Conservation (phyloP, 2,888 invertebrate genomes). For the Tiliacea citrago region DNA sequence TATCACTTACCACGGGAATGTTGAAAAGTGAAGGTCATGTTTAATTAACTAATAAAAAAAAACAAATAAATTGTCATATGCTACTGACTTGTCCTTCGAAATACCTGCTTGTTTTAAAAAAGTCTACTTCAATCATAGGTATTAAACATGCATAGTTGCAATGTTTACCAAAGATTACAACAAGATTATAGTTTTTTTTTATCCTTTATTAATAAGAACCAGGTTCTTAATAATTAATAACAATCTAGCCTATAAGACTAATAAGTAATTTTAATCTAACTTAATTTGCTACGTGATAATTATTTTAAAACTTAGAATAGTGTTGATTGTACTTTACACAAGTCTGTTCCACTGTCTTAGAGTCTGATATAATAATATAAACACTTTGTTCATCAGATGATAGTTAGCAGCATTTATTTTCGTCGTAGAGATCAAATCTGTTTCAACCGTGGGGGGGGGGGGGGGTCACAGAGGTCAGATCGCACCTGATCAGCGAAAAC, state of each 20-base stretch:
- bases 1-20: conserved; percentile 23
- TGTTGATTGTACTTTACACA: too few species aligned
- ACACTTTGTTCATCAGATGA: too few species aligned
- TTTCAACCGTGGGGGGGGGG: too few species aligned
- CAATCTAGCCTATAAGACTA: too few species aligned
- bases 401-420: conserved; percentile 12
- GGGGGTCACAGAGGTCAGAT: conserved; percentile 39
- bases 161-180: background rate
- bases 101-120: background rate
- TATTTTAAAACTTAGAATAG: too few species aligned
- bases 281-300: too few species aligned
- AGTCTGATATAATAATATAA: too few species aligned
- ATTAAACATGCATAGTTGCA: conserved; percentile 7
- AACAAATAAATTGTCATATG: conserved; percentile 11
- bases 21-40: conserved; percentile 28
- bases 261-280: too few species aligned
- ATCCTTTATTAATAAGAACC: too few species aligned
- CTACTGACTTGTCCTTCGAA: background rate
- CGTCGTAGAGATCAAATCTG: conserved; percentile 20
- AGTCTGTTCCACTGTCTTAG: too few species aligned
- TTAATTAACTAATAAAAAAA: conserved; percentile 9
- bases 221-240: too few species aligned
- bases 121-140: background rate
- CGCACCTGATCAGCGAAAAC: conserved; percentile 37
- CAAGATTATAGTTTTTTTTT: background rate